These are phyloP conservation scores for Xanthia icteritia DNA, from an alignment of 2,888 invertebrate genomes.

Conservation along the genomic window DNA sequence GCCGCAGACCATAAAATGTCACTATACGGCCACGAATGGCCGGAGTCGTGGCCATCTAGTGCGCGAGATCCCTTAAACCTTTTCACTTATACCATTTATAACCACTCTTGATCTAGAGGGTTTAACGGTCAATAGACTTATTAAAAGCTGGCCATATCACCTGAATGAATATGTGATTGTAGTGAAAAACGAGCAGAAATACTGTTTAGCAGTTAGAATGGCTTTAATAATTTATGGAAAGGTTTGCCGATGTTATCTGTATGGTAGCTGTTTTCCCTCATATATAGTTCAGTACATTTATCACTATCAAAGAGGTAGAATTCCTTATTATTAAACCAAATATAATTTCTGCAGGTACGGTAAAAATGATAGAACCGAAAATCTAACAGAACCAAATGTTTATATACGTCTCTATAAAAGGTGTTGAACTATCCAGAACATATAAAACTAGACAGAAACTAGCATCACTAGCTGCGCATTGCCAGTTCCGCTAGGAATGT, in stretches of 20 bases:
- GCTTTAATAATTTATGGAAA: background rate
- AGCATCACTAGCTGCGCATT: conserved; percentile 1
- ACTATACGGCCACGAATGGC: too few relatives aligned
- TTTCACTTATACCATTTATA: background rate
- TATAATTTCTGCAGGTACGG: background rate
- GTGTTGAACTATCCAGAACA: background rate
- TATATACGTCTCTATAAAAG: background rate
- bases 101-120: background rate
- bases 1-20: too few relatives aligned
- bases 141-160: background rate
- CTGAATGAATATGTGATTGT: background rate
- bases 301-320: background rate
- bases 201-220: background rate
- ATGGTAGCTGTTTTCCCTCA: background rate
- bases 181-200: background rate
- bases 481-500: conserved; percentile 36
- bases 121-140: background rate
- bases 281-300: background rate
- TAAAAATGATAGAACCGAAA: background rate
- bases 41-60: too few relatives aligned
- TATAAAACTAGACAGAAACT: conserved; percentile 3
- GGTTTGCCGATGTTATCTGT: background rate
- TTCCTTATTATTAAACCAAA: background rate
- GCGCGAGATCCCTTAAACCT: too few relatives aligned
- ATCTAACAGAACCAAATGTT: background rate